Conservation (phyloP, 2,113 vertebrate species). For the Cyprinodon variegatus region DNA sequence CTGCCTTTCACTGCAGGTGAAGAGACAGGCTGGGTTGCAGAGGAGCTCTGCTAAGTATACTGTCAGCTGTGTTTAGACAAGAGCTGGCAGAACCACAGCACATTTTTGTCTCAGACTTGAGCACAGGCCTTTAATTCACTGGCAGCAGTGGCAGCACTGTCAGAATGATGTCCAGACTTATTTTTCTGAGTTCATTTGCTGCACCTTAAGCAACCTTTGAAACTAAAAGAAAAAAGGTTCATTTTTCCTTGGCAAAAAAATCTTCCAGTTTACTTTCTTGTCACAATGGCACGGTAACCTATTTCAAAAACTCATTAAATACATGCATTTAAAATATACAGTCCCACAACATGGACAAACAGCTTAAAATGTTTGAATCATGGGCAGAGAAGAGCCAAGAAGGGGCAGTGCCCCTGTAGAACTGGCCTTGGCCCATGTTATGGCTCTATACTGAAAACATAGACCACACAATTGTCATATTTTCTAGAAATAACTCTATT, state of each 20-base stretch:
- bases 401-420: too few species aligned
- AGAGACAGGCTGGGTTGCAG: slow-evolving; percentile 30
- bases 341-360: not conserved
- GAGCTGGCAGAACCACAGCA: slow-evolving; percentile 6
- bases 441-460: too few species aligned
- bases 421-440: too few species aligned
- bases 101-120: slow-evolving; percentile 5
- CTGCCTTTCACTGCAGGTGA: slow-evolving; percentile 13
- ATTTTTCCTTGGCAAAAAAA: not conserved
- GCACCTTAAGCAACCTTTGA: not conserved
- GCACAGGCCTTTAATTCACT: slow-evolving; percentile 1
- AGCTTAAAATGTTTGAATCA: too few species aligned
- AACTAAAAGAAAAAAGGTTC: not conserved
- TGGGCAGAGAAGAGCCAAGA: too few species aligned
- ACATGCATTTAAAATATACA: not conserved
- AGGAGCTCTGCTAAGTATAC: not conserved
- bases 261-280: not conserved
- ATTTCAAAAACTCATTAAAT: not conserved
- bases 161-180: not conserved
- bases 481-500: too few species aligned
- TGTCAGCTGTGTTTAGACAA: slow-evolving; percentile 27
- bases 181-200: not conserved
- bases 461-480: too few species aligned
- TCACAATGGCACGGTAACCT: not conserved
- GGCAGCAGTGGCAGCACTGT: not conserved